Percentiles rank a stretch among this genome's conserved stretches.
Conservation (phyloP, 2,888 invertebrate genomes). For the Ophion obscuratus region DNA sequence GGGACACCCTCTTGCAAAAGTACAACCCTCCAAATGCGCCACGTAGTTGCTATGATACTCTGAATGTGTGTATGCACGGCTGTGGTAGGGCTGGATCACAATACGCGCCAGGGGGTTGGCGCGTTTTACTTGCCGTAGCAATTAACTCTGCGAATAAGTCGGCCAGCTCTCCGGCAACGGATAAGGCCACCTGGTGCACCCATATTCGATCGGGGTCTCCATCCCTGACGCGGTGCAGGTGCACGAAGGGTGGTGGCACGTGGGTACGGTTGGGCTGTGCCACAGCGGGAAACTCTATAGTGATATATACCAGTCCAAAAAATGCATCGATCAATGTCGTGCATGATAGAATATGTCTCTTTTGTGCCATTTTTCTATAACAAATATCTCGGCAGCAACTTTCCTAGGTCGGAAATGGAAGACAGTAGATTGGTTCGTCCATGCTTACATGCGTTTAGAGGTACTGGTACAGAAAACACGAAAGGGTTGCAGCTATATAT, state of each 20-base stretch:
- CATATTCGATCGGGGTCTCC: constrained; percentile 49
- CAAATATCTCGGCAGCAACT: background rate
- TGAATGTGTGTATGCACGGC: background rate
- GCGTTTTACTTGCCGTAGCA: constrained; percentile 55
- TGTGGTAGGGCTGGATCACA: constrained; percentile 14
- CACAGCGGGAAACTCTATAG: background rate
- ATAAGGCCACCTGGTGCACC: constrained; percentile 52
- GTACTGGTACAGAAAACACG: too few relatives aligned
- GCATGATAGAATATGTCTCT: background rate
- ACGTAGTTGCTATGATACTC: constrained; percentile 4
- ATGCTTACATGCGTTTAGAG: too few relatives aligned
- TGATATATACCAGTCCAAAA: background rate
- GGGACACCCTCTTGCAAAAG: constrained; percentile 19
- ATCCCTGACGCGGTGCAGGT: constrained; percentile 45
- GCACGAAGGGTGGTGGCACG: constrained; percentile 7
- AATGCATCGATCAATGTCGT: background rate
- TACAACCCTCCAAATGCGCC: constrained; percentile 32
- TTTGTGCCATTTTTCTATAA: background rate
- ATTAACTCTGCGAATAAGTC: constrained; percentile 53
- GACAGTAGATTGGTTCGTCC: too few relatives aligned
- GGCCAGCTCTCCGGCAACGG: constrained; percentile 38
- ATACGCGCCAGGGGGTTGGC: background rate
- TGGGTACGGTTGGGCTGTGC: background rate
- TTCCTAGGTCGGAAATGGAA: too few relatives aligned
- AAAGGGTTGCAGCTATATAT: too few relatives aligned